A percentile compares a stretch with the other conserved stretches of the same genome.
Conservation (phyloP, 1,140 invertebrate species). For the Penaeus japonicus region DNA sequence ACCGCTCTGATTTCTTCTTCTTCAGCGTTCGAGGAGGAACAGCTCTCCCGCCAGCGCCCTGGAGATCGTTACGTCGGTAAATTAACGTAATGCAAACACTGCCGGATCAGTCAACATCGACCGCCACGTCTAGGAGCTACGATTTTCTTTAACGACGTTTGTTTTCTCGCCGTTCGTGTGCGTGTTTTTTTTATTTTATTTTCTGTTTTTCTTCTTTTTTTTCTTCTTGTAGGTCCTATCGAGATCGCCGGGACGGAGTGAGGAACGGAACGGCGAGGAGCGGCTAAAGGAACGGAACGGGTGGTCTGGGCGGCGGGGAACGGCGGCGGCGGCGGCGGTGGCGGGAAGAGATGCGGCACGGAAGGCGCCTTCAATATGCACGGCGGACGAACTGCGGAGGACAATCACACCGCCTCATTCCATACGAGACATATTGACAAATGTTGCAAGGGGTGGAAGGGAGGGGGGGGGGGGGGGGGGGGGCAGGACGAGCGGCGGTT, state of each 20-base stretch:
- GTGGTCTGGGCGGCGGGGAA: background rate
- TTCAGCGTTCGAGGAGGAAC: too few relatives aligned
- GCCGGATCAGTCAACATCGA: too few relatives aligned
- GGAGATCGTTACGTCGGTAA: too few relatives aligned
- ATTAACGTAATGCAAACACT: too few relatives aligned
- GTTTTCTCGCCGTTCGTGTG: too few relatives aligned
- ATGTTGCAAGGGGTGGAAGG: slow-evolving; percentile 31
- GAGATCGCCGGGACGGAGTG: background rate
- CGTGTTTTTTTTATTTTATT: too few relatives aligned
- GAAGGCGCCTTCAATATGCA: background rate
- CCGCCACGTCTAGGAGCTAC: too few relatives aligned
- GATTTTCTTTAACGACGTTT: too few relatives aligned
- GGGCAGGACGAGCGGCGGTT: background rate
- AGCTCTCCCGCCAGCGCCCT: too few relatives aligned
- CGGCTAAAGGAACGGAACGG: background rate
- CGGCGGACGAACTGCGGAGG: slow-evolving; percentile 2
- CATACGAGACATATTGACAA: slow-evolving; percentile 34
- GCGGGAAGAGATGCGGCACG: background rate
- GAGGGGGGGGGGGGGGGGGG: background rate
- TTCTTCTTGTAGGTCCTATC: too few relatives aligned
- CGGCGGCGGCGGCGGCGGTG: background rate
- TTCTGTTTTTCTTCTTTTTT: too few relatives aligned
- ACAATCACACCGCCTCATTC: slow-evolving; percentile 27
- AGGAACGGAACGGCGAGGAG: background rate
- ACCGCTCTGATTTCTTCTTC: too few relatives aligned